Evolutionary conservation across 2,888 invertebrate genomes (phyloP).

Genomic region (Zygaena filipendulae): DNA sequence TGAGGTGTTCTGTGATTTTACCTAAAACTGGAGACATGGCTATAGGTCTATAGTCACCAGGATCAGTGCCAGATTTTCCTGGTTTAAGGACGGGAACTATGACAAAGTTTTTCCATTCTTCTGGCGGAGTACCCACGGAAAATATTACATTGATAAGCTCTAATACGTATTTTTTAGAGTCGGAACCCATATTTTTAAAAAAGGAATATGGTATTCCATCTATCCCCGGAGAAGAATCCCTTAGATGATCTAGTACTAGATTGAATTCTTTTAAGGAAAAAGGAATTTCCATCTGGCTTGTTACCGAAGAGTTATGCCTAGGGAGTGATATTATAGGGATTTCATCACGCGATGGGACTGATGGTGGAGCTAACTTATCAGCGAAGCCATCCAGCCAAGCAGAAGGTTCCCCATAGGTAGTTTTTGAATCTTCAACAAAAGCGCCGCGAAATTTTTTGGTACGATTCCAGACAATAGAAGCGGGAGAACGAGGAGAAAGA

Average conservation of each 20-base stretch:
- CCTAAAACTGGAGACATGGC: conserved; percentile 9
- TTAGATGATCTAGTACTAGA: conserved; percentile 3
- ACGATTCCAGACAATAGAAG: conserved; percentile 8
- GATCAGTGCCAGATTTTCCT: conserved; percentile 6
- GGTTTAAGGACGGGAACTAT: conserved; percentile 10
- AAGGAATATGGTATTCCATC: conserved; percentile 16
- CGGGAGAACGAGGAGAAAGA: conserved; percentile 7
- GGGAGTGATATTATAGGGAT: background rate
- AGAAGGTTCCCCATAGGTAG: background rate
- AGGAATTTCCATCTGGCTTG: too few species aligned
- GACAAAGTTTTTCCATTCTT: conserved; percentile 10
- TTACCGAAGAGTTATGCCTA: background rate
- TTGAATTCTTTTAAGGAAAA: conserved; percentile 12
- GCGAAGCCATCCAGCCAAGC: conserved; percentile 1
- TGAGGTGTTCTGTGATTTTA: too few species aligned
- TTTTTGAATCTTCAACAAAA: background rate
- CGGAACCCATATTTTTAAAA: conserved; percentile 1
- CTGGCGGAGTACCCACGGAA: conserved; percentile 2
- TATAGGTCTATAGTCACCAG: conserved; percentile 10
- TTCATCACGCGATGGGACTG: background rate
- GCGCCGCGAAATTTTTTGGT: conserved; percentile 6
- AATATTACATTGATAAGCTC: conserved; percentile 8
- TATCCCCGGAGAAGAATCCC: conserved; percentile 12
- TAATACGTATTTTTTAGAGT: conserved; percentile 1
- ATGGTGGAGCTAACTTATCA: conserved; percentile 6